Evolutionary conservation across 2,797 vertebrate genomes (phyloP), one percentile per base, ranked within the genome.

Genomic region (Micromesistius poutassou): DNA sequence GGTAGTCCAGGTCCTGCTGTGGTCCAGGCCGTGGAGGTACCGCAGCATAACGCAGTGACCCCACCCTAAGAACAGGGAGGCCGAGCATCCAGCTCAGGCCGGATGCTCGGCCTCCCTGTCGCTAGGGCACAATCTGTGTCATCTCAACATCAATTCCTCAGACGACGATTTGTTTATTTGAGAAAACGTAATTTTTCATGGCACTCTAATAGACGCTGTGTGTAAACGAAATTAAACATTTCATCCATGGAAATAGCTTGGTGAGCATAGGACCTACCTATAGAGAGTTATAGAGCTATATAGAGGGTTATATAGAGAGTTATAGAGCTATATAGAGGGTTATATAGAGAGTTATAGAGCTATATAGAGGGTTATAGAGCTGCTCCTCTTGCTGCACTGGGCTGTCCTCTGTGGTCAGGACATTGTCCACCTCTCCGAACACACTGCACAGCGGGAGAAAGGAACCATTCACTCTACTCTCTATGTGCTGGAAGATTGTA

Each of bases 1-100:
- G 30, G 38, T 74, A 28, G 40, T 38, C 10, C 25, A 7, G 38
- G 80, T 35, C 33, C 5, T 35, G 5, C 42, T 86, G 83, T 86
- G 36, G 14, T 35, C 33, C 33, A 6, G 5, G 33, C 33, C 33
- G 84, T 68, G 76, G 75, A 88, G 87, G 90, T 85, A 88, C 87
- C 82, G 87, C 91, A 94, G 93, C 93, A 94, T 93, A 94, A 94
- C 95, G 94, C 94, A 95, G 91, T 91, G 94, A 94, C 94, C 94
- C 93, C 94, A 93, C 94, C 94, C 94, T 93, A 68, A 94, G 93
- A 92, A 86, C 89, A 86, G 87, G 76, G 88, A 86, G 86, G 88
- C 83, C 84, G 82, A 88, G 76, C 76, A 79, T 84, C 83, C 72
- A 85, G 78, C 82, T 76, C 75, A 28, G 25, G 62, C 62, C 62